A percentile compares a stretch with the other conserved stretches of the same genome.
These are phyloP conservation scores for Apogon hyalosoma DNA, from an alignment of 2,797 vertebrate species.

Conservation along the genomic window DNA sequence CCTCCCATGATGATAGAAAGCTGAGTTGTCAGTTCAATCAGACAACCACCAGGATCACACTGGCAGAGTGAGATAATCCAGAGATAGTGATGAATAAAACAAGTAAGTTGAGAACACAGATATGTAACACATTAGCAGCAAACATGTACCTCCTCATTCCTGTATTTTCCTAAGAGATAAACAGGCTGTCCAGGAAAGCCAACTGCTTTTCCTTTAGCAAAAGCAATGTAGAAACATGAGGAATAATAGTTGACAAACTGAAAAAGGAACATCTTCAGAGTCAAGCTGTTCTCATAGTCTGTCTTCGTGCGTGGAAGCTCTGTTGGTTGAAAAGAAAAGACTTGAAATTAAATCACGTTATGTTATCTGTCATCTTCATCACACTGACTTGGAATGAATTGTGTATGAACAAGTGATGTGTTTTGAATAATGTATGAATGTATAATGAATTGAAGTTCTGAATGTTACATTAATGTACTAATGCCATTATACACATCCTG, in stretches of 20 bases:
- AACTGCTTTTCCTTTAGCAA: slow-evolving; percentile 93
- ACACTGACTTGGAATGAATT: no score
- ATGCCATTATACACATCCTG: no score
- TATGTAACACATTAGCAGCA: accelerated
- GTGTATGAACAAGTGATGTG: no score
- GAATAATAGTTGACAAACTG: slow-evolving; percentile 98
- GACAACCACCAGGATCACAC: slow-evolving; percentile 96
- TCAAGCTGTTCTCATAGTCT: slow-evolving; percentile 95
- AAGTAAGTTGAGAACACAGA: not conserved
- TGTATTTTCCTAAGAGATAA: slow-evolving; percentile 90
- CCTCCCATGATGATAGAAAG: slow-evolving; percentile 94
- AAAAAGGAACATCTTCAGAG: slow-evolving; percentile 97
- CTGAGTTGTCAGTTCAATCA: slow-evolving; percentile 94
- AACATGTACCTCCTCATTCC: slow-evolving; percentile 91
- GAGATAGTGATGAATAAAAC: not conserved
- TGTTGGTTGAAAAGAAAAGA: slow-evolving; percentile 54
- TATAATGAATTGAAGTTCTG: no score
- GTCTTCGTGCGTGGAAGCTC: slow-evolving; percentile 94
- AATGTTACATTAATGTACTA: no score
- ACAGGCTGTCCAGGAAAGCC: slow-evolving; percentile 90
- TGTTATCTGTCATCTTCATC: not conserved
- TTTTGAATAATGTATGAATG: no score
- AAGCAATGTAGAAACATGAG: slow-evolving; percentile 96
- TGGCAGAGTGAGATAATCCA: slow-evolving; percentile 53
- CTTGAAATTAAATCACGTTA: not conserved